Conservation (phyloP, 2,797 vertebrate genomes). For the Pseudochirops cupreus region DNA sequence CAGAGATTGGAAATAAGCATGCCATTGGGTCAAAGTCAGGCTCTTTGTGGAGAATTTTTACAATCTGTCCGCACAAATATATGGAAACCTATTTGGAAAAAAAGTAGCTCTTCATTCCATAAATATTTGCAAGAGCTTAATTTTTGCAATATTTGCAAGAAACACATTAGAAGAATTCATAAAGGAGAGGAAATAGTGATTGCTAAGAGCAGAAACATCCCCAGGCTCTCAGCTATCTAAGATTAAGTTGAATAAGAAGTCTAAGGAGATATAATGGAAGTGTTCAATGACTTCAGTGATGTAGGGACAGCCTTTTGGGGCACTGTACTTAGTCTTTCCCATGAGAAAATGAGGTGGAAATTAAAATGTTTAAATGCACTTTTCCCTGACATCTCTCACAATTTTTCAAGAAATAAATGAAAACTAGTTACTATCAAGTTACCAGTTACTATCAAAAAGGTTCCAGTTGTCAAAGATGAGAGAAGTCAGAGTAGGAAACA, state of each 20-base stretch:
- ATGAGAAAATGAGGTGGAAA: background rate
- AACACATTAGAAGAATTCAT: conserved; percentile 48
- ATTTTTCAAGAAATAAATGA: background rate
- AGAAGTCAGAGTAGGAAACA: background rate
- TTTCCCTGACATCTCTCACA: background rate
- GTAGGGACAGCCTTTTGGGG: background rate
- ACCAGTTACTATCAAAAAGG: too few relatives aligned
- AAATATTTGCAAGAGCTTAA: conserved; percentile 70
- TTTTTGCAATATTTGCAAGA: background rate
- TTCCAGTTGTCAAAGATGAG: background rate
- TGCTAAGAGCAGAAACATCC: conserved; percentile 11
- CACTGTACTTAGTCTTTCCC: background rate
- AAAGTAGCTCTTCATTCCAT: conserved; percentile 76
- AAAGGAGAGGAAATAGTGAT: background rate
- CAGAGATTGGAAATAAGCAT: conserved; percentile 79
- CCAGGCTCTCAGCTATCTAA: background rate
- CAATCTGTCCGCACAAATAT: conserved; percentile 61
- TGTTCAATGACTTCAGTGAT: background rate
- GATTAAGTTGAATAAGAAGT: background rate
- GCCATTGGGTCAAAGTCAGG: conserved; percentile 68
- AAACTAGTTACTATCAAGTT: background rate
- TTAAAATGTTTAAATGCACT: background rate
- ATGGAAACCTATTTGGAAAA: conserved; percentile 66
- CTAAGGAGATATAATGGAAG: background rate
- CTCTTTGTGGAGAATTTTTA: conserved; percentile 75